Evolutionary conservation across 2,888 invertebrate species (phyloP).

Genomic region (Thumatha senex): DNA sequence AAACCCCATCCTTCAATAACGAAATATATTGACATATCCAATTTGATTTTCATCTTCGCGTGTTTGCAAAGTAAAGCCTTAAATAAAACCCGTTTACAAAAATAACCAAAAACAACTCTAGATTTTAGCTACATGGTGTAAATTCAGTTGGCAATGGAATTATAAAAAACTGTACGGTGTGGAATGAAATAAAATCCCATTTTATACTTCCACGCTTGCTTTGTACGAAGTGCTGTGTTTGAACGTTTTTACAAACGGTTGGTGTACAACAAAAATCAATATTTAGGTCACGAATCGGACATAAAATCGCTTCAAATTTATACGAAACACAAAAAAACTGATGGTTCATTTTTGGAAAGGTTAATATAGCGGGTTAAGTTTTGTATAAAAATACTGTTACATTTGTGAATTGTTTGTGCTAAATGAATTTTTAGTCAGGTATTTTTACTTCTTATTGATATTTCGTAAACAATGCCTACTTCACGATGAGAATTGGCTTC

Average conservation of each 20-base stretch:
- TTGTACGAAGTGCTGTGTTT: conserved; percentile 8
- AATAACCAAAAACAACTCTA: conserved; percentile 14
- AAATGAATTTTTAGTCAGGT: no score
- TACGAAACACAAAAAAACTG: conserved; percentile 11
- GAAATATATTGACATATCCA: conserved; percentile 27
- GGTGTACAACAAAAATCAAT: conserved; percentile 37
- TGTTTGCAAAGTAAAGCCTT: conserved; percentile 31
- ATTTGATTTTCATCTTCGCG: conserved; percentile 34
- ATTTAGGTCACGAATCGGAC: conserved; percentile 40
- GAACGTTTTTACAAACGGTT: conserved; percentile 19
- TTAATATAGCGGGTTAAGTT: background rate
- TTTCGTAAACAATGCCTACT: no score
- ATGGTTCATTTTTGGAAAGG: background rate
- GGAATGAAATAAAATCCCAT: conserved; percentile 25
- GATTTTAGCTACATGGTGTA: conserved; percentile 12
- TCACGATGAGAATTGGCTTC: no score
- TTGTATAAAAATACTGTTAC: background rate
- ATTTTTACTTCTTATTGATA: no score
- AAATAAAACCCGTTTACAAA: conserved; percentile 13
- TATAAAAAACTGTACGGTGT: conserved; percentile 19
- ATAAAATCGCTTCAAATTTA: conserved; percentile 29
- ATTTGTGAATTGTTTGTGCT: background rate
- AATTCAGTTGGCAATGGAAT: conserved; percentile 14
- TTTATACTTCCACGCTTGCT: conserved; percentile 27
- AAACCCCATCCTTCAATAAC: conserved; percentile 13